Evolutionary conservation across 2,797 vertebrate species (phyloP).

Genomic region (Cetoscarus ocellatus): DNA sequence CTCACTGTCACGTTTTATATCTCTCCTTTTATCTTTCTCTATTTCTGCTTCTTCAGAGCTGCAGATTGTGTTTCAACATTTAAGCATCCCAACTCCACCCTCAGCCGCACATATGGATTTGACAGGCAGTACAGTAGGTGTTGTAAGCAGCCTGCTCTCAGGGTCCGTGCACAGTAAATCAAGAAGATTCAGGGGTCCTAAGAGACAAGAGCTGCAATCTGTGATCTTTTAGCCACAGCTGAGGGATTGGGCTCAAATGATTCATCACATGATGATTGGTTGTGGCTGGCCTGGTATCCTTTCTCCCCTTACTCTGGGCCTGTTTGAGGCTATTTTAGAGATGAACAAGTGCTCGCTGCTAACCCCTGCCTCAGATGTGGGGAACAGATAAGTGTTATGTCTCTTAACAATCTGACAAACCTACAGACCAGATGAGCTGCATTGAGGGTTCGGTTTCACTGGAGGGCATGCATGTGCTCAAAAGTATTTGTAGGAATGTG

Average conservation of each 20-base stretch:
- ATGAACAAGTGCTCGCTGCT: constrained; percentile 60
- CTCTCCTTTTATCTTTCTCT: constrained; percentile 8
- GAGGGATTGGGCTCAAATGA: constrained; percentile 74
- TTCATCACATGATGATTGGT: constrained; percentile 81
- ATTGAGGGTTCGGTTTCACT: constrained; percentile 42
- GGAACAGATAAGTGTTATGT: constrained; percentile 72
- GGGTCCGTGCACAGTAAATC: constrained; percentile 55
- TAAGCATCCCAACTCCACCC: constrained; percentile 1
- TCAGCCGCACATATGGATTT: constrained; percentile 41
- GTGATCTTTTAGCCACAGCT: constrained; percentile 72
- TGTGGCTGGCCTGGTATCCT: constrained; percentile 71
- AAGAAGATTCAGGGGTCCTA: constrained; percentile 48
- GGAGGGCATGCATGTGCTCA: constrained; percentile 26
- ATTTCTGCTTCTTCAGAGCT: constrained; percentile 18
- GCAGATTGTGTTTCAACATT: constrained; percentile 3
- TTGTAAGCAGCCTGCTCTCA: constrained; percentile 35
- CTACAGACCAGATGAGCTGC: constrained; percentile 77
- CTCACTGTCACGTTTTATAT: constrained; percentile 12
- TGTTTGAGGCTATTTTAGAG: constrained; percentile 75
- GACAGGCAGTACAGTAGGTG: constrained; percentile 22
- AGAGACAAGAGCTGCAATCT: constrained; percentile 60
- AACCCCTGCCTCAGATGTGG: constrained; percentile 80
- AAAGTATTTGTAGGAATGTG: constrained; percentile 11
- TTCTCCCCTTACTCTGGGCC: constrained; percentile 60
- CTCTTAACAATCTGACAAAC: constrained; percentile 75